Base-by-base conservation (phyloP, 2,888 invertebrate species). In the Troides aeacus region DNA sequence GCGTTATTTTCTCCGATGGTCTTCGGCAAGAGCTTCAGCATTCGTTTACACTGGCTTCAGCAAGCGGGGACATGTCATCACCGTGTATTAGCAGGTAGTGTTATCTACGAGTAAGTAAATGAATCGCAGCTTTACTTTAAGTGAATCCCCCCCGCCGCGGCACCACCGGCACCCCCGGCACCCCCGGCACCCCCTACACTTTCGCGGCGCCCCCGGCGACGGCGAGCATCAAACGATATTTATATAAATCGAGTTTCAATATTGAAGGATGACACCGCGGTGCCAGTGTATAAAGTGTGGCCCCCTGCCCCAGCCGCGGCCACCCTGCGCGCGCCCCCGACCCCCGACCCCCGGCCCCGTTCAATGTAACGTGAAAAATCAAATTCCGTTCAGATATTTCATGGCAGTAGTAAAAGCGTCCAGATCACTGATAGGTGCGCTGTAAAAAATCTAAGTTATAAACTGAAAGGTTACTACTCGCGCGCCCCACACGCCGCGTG, bases 301-400 rank as follows among this genome's bases (percentile, higher is more conserved):
- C 5, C 7, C 2, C 50, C 39, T 10, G 7, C 39, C 39, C 39
- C 39, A 8, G 39, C 39, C 39, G 10, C 39, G 8, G 15, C 50
- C 50, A 12, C 50, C 50, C 50, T 18, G 2, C 50, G 50, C 15
- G 8, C 50, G 8, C 50, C 6, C 53, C 53, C 53, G 1, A 1
- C 53, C 53, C 53, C 1, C 18, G 0, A 0, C 53, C 1, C 3
- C 53, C 53, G n/a, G 0, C 18, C 1, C 30, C 30, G 60, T 60
- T 60, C 60, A 60, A 8, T 60, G 39, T 30, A 39, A 60, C n/a
- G 30, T 36, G 39, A 39, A 60, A 60, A 39, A 59, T 23, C 17
- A 59, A 59, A 30, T 24, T 59, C 23, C 17, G 24, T 6, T 7
- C 10, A 10, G 24, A 24, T n/a, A 30, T 12, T 24, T 24, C 59